These are phyloP conservation scores for Pantala flavescens DNA, from an alignment of 1,140 invertebrate genomes.

Conservation along the genomic window DNA sequence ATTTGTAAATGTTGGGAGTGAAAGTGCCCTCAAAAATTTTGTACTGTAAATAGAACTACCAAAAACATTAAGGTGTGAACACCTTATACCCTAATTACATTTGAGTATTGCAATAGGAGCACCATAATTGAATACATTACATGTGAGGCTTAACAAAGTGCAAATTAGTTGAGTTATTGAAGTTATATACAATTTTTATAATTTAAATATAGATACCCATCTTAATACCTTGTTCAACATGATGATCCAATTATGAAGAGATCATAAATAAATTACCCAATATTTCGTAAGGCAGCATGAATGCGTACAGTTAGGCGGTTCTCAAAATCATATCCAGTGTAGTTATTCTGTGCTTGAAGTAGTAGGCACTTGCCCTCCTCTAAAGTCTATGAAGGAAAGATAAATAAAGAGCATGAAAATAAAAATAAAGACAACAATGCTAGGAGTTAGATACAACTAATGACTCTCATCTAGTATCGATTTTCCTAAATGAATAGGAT, in stretches of 20 bases:
- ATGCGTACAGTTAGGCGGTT: slow-evolving; percentile 51
- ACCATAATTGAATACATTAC: neutral
- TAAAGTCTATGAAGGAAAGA: slow-evolving; percentile 35
- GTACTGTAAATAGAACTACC: neutral
- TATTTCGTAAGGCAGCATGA: slow-evolving; percentile 42
- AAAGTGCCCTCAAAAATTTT: slow-evolving; percentile 6
- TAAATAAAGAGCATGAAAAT: slow-evolving; percentile 9
- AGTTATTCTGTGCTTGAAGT: slow-evolving; percentile 40
- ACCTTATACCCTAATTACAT: neutral
- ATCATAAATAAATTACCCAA: slow-evolving; percentile 13
- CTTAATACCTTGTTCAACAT: too few relatives aligned
- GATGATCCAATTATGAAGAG: too few relatives aligned
- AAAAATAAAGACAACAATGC: too few relatives aligned
- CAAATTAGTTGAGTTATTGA: neutral
- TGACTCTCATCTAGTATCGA: too few relatives aligned
- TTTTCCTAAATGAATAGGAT: too few relatives aligned
- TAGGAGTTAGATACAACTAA: too few relatives aligned
- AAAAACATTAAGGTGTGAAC: neutral
- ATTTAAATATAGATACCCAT: too few relatives aligned
- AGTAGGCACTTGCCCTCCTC: slow-evolving; percentile 42
- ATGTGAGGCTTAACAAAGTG: neutral
- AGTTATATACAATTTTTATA: too few relatives aligned
- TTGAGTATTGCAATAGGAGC: neutral
- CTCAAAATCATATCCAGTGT: slow-evolving; percentile 59
- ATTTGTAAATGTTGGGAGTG: neutral